Evolutionary conservation across 2,113 vertebrate species (phyloP).

Genomic region (Fregetta grallaria): DNA sequence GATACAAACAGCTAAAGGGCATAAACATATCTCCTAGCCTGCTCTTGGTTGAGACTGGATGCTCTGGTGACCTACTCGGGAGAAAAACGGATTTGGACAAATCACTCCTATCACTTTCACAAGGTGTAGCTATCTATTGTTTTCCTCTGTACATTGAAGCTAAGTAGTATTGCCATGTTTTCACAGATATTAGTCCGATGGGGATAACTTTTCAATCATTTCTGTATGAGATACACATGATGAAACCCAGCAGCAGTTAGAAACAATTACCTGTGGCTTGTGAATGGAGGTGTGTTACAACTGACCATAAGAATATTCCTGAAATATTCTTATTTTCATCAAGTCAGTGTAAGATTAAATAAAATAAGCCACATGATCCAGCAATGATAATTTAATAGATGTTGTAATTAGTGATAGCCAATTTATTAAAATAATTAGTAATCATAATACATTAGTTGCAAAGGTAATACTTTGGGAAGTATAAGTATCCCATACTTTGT

Average conservation of each 20-base stretch:
- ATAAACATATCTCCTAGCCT: neutral
- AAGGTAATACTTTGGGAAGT: neutral
- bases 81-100: neutral
- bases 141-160: neutral
- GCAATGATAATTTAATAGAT: neutral
- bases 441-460: neutral
- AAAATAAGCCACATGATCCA: neutral
- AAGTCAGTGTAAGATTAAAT: neutral
- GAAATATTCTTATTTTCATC: neutral
- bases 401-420: neutral
- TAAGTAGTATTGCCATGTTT: neutral
- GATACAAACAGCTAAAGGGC: neutral
- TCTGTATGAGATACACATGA: neutral
- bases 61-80: neutral
- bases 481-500: neutral
- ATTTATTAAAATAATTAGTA: neutral
- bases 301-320: neutral
- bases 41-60: neutral
- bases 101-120: neutral
- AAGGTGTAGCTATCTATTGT: neutral
- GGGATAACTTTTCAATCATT: neutral
- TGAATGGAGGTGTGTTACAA: neutral
- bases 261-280: neutral
- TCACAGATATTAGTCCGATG: neutral
- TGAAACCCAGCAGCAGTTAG: neutral